Percentiles rank a stretch among this genome's conserved stretches.
phyloP scores from a whole-genome alignment of 2,113 vertebrate species.

The Carollia perspicillata region DNA sequence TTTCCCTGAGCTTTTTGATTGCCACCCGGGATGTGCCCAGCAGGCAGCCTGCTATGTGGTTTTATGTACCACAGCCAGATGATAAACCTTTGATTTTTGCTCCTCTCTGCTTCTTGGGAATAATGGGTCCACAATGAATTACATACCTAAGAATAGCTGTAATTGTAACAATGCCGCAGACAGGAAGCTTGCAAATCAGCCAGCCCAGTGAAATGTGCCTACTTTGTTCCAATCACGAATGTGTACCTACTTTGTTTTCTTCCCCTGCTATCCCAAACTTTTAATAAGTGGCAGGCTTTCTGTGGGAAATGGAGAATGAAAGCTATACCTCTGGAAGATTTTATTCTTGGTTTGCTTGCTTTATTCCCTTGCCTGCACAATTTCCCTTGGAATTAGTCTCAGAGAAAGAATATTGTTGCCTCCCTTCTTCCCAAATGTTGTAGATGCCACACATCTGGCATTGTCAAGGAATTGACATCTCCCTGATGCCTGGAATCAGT shows the following conservation, averaged over 20 bases:
- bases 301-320: conserved; percentile 67
- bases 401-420: not conserved
- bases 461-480: not conserved
- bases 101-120: conserved; percentile 80
- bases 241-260: conserved; percentile 78
- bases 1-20: conserved; percentile 39
- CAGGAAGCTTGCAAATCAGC: conserved; percentile 77
- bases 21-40: conserved; percentile 21
- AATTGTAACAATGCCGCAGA: conserved; percentile 78
- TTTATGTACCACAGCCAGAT: not conserved
- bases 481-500: not conserved
- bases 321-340: conserved; percentile 70
- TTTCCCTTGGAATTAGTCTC: not conserved
- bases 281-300: conserved; percentile 76
- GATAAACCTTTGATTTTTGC: conserved; percentile 79
- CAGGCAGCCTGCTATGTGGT: conserved; percentile 12
- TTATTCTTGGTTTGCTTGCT: conserved; percentile 76
- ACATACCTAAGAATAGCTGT: conserved; percentile 79
- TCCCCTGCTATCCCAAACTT: conserved; percentile 70
- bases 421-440: conserved; percentile 18
- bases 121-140: conserved; percentile 79
- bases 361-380: conserved; percentile 63
- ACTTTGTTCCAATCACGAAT: conserved; percentile 77
- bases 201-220: conserved; percentile 69
- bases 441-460: not conserved